phyloP scores from a whole-genome alignment of 2,113 vertebrate species.

The Sminthopsis crassicaudata region DNA sequence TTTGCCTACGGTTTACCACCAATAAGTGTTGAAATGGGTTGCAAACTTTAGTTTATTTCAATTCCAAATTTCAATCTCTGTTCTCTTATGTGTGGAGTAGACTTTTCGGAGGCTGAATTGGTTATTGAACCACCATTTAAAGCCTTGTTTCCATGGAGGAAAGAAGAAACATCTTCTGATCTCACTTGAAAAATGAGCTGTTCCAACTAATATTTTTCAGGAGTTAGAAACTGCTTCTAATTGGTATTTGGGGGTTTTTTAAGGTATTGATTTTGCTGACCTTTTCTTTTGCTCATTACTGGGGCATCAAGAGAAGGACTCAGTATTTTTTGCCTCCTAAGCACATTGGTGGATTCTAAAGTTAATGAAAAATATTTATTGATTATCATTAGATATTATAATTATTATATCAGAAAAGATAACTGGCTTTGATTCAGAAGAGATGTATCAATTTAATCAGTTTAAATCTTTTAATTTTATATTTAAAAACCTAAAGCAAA shows the following conservation, averaged over 20 bases:
- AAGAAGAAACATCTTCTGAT: background rate
- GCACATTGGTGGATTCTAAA: background rate
- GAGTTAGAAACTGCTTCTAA: background rate
- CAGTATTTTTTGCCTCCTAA: background rate
- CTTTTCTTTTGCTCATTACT: constrained; percentile 3
- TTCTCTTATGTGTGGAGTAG: background rate
- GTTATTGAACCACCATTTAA: background rate
- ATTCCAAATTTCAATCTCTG: background rate
- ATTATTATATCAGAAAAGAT: background rate
- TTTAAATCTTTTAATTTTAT: background rate
- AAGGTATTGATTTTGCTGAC: background rate
- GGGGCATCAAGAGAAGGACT: background rate
- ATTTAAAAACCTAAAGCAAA: background rate
- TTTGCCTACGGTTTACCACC: background rate
- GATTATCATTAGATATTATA: background rate
- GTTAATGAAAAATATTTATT: constrained; percentile 6
- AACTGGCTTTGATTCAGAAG: constrained; percentile 1
- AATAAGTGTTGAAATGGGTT: background rate
- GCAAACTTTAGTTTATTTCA: background rate
- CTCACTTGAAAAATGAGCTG: background rate
- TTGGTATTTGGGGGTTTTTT: background rate
- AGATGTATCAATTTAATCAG: no score
- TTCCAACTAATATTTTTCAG: background rate
- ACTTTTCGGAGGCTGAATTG: background rate
- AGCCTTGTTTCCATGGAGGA: background rate